Evolutionary conservation across 2,888 invertebrate genomes (phyloP), one percentile per base, ranked within the genome.

Genomic region (Trileptium ribeirensis): DNA sequence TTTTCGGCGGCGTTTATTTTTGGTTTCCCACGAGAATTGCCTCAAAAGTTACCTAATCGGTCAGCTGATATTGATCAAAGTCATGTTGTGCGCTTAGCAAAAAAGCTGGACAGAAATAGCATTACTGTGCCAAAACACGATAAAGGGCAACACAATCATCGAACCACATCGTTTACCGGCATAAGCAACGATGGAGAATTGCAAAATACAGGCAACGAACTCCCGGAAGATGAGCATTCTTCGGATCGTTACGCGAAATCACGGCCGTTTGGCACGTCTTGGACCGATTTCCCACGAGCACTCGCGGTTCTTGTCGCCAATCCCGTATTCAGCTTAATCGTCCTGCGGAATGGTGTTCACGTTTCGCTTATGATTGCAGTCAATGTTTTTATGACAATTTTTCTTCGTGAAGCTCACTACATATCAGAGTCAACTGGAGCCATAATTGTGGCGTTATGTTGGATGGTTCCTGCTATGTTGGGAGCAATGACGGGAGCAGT

Each of bases 1-100:
- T 24, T 87, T 1, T 84, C 88, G 15, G 84, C 88, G 1, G 34
- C 89, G 1, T 87, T 88, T 8, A 79, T 89, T 29, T 83, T 84
- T 51, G 88, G 88, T 31, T 87, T 87, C 82, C 86, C 86, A 24
- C 81, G 81, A 24, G 82, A 85, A 31, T 24, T 85, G 2, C 29
- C 81, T 86, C 87, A 88, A 8, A 33, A 29, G 15, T 3, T 15
- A 29, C 31, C 3, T 15, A 33, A 29, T 70, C 74, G 34, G 8
- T 3, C 34, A 8, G 31, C 3, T 15, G 74, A 70, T 70, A 33
- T 33, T 70, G 74, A 31, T 70, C 31, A 70, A 51, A 51, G 51
- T 51, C 51, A 51, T 24, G 51, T 51, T 15, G 51, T 51, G 8
- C 51, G 51, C 24, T 51, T 51, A 24, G 8, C 51, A 51, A 51